Evolutionary conservation across 2,113 vertebrate genomes (phyloP).

Genomic region (Paradisaea rubra): DNA sequence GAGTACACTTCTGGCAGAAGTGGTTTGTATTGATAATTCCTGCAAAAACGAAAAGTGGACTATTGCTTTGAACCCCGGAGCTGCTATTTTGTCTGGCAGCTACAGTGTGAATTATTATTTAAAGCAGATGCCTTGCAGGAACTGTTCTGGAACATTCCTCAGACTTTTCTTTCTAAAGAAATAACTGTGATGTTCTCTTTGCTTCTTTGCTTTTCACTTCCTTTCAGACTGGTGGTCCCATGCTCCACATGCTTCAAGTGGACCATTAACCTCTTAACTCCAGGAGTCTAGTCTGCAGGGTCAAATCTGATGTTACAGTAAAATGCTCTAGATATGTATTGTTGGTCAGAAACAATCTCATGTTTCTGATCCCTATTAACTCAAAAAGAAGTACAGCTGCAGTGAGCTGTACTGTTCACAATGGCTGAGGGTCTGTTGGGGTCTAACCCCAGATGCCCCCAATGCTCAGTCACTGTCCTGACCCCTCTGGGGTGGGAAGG

Average conservation of each 20-base stretch:
- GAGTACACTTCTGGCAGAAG: not conserved
- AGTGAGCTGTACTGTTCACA: not conserved
- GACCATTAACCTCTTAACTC: not conserved
- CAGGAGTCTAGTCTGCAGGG: not conserved
- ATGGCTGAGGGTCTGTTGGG: not conserved
- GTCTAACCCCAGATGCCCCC: not conserved
- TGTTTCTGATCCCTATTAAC: not conserved
- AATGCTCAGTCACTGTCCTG: not conserved
- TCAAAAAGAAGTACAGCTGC: not conserved
- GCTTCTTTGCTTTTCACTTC: not conserved
- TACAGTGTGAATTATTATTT: not conserved
- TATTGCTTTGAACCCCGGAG: not conserved
- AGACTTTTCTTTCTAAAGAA: not conserved
- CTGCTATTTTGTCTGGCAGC: not conserved
- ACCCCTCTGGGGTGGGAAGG: not conserved
- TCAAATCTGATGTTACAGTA: not conserved
- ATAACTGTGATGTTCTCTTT: fast-evolving
- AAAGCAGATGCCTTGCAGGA: not conserved
- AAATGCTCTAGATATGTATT: not conserved
- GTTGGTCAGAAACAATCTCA: not conserved
- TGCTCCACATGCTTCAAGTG: not conserved
- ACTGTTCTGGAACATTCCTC: not conserved
- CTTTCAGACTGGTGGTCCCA: not conserved
- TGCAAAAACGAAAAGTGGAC: not conserved
- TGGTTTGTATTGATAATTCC: not conserved